A percentile compares a stretch with the other conserved stretches of the same genome.
These are phyloP conservation scores for Talpa occidentalis DNA, from an alignment of 2,113 vertebrate species.

Conservation along the genomic window DNA sequence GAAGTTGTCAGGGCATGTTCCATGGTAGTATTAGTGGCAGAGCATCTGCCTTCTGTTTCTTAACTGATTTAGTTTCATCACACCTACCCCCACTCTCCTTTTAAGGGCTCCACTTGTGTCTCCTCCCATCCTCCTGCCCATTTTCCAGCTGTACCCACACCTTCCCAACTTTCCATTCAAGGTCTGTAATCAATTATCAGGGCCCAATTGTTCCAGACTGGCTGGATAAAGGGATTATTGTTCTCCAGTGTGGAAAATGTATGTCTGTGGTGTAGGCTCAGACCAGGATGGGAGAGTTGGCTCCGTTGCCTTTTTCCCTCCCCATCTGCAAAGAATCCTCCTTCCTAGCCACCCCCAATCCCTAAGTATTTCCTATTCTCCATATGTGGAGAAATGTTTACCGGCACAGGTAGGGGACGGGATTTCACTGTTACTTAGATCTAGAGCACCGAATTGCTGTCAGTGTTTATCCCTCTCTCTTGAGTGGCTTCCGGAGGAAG, in stretches of 20 bases:
- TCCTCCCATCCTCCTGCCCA: neutral
- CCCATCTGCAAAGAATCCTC: constrained; percentile 46
- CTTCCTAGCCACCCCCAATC: neutral
- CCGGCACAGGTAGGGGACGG: neutral
- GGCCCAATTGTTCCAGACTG: constrained; percentile 52
- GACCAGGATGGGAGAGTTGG: constrained; percentile 56
- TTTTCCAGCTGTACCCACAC: constrained; percentile 50
- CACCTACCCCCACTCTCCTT: neutral
- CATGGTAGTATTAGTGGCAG: neutral
- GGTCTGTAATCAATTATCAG: constrained; percentile 66
- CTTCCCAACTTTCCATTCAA: constrained; percentile 56
- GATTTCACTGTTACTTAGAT: fast-evolving
- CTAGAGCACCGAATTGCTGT: neutral
- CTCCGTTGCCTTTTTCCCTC: constrained; percentile 47
- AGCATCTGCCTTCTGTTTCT: neutral
- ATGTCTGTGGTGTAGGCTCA: constrained; percentile 45
- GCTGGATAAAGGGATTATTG: constrained; percentile 68
- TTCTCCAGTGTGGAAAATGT: constrained; percentile 61
- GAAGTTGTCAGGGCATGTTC: neutral
- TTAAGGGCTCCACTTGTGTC: neutral
- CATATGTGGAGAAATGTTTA: neutral
- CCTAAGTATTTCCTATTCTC: neutral
- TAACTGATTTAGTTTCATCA: constrained; percentile 9
- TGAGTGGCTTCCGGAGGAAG: constrained; percentile 19
- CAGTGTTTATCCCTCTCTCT: neutral